Evolutionary conservation across 2,113 vertebrate species (phyloP).

Genomic region (Neolamprologus sp.): DNA sequence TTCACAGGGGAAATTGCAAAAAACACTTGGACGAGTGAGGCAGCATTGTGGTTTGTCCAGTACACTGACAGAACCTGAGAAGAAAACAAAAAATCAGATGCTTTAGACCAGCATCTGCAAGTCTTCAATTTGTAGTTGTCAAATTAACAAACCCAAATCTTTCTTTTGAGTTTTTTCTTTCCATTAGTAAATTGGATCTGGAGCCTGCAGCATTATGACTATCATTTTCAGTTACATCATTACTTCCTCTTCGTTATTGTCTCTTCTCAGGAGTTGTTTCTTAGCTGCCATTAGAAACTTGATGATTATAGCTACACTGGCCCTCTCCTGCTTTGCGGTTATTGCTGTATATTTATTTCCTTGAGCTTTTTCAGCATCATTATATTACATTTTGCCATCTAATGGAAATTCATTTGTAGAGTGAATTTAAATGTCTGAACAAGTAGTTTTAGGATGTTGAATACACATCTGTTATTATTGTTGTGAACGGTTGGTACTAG

Average conservation of each 20-base stretch:
- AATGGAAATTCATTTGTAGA: background rate
- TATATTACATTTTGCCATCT: slow-evolving; percentile 27
- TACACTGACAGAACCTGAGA: slow-evolving; percentile 25
- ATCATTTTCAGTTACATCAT: slow-evolving; percentile 13
- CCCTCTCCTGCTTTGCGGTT: slow-evolving; percentile 32
- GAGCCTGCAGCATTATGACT: slow-evolving; percentile 32
- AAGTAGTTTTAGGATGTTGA: background rate
- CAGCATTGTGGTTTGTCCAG: background rate
- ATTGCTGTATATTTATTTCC: slow-evolving; percentile 41
- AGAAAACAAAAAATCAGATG: slow-evolving; percentile 24
- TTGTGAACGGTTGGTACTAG: background rate
- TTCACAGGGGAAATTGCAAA: slow-evolving; percentile 39
- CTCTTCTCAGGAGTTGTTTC: slow-evolving; percentile 28
- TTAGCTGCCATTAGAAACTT: slow-evolving; percentile 27
- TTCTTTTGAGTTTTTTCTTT: background rate
- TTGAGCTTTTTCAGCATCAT: slow-evolving; percentile 34
- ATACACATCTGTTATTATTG: background rate
- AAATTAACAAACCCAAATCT: slow-evolving; percentile 24
- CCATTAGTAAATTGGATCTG: slow-evolving; percentile 31
- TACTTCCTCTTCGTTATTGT: background rate
- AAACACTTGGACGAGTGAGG: slow-evolving; percentile 6
- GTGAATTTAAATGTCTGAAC: background rate
- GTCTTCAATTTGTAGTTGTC: slow-evolving; percentile 30
- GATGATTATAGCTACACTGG: slow-evolving; percentile 28
- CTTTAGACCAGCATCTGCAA: background rate